Conservation (phyloP, 2,113 vertebrate species). For the Anolis sagrei region DNA sequence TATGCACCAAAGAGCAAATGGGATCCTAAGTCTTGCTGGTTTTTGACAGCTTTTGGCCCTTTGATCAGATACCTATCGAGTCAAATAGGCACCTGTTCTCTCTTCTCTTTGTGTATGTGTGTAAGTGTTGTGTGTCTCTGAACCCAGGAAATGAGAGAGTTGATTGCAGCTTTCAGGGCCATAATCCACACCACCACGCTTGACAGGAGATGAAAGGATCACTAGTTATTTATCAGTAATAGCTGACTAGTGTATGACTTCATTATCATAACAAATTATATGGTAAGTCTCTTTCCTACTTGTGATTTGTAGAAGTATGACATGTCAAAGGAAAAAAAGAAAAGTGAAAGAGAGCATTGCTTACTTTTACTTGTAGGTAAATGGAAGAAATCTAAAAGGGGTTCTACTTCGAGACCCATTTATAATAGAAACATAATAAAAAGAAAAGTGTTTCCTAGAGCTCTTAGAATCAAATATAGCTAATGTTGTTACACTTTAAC, state of each 20-base stretch:
- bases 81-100: conserved; percentile 78
- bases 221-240: conserved; percentile 86
- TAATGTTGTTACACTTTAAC: conserved; percentile 4
- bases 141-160: conserved; percentile 86
- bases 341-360: neutral
- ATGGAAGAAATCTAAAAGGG: conserved; percentile 22
- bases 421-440: neutral
- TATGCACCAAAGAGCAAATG: conserved; percentile 82
- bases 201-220: conserved; percentile 92
- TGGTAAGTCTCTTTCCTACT: conserved; percentile 36
- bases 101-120: conserved; percentile 63
- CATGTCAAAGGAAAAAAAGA: neutral
- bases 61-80: conserved; percentile 90
- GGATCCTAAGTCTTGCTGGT: conserved; percentile 78
- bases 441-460: neutral
- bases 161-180: conserved; percentile 86
- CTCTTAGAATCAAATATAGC: neutral
- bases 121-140: conserved; percentile 71
- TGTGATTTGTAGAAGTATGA: conserved; percentile 38
- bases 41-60: conserved; percentile 85
- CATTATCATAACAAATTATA: conserved; percentile 71
- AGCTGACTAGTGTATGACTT: conserved; percentile 70
- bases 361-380: neutral
- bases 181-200: conserved; percentile 79
- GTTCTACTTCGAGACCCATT: conserved; percentile 19